Evolutionary conservation across 2,797 vertebrate species (phyloP).

Genomic region (Erethizon dorsatum): DNA sequence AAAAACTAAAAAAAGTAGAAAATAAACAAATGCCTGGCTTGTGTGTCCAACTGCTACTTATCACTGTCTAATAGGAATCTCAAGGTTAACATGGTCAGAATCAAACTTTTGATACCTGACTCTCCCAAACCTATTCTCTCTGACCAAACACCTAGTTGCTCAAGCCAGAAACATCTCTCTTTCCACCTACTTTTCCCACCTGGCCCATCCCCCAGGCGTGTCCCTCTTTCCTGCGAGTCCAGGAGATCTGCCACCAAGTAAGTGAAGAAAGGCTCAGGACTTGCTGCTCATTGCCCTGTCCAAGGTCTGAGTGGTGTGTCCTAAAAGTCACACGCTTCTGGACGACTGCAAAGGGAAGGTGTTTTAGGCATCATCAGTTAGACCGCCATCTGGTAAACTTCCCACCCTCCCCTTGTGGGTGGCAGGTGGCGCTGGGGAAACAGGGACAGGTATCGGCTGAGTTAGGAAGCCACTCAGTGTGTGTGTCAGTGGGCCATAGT

Average conservation of each 20-base stretch:
- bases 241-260: background rate
- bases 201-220: background rate
- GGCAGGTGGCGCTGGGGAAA: background rate
- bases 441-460: background rate
- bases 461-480: background rate
- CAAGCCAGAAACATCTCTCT: background rate
- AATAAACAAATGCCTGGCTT: background rate
- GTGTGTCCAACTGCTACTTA: background rate
- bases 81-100: background rate
- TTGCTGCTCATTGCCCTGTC: background rate
- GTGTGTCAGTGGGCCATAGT: background rate
- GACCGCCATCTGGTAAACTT: background rate
- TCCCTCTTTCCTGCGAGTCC: background rate
- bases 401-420: background rate
- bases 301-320: background rate
- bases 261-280: background rate
- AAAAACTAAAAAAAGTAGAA: background rate
- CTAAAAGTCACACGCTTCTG: background rate
- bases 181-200: background rate
- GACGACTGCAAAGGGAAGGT: background rate
- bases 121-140: background rate
- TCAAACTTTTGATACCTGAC: background rate
- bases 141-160: background rate
- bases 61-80: background rate
- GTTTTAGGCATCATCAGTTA: background rate